phyloP scores from a whole-genome alignment of 2,888 invertebrate species.

The Tachystola acroxantha region DNA sequence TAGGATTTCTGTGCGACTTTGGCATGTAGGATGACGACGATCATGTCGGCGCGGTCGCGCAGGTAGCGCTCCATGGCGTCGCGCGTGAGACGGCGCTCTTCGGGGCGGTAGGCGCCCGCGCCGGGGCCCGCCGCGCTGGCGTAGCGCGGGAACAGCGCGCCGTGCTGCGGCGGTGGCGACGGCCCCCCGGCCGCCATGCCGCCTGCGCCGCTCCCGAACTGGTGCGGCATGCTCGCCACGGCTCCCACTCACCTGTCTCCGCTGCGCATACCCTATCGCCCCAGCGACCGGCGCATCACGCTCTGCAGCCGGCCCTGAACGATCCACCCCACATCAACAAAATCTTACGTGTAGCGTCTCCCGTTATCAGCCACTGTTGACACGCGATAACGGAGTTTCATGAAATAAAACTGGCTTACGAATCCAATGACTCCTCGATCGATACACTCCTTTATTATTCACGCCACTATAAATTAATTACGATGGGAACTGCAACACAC shows the following conservation, averaged over 20 bases:
- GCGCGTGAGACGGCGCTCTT: constrained; percentile 90
- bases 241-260: constrained; percentile 59
- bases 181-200: constrained; percentile 88
- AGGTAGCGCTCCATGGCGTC: constrained; percentile 98
- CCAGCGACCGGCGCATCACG: constrained; percentile 21
- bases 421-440: constrained; percentile 44
- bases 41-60: constrained; percentile 95
- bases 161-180: constrained; percentile 80
- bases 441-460: constrained; percentile 72
- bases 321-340: constrained; percentile 14
- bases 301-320: constrained; percentile 21
- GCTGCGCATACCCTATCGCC: constrained; percentile 40
- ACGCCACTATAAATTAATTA: constrained; percentile 71
- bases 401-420: constrained; percentile 19
- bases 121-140: constrained; percentile 76
- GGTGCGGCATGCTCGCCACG: constrained; percentile 86
- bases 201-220: constrained; percentile 84
- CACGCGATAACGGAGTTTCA: constrained; percentile 10
- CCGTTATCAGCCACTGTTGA: constrained; percentile 20
- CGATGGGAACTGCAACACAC: constrained; percentile 73
- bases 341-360: constrained; percentile 30
- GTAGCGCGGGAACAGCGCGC: constrained; percentile 81
- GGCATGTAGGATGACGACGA: constrained; percentile 97
- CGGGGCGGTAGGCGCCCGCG: constrained; percentile 82
- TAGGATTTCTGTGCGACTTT: constrained; percentile 99